Evolutionary conservation across 2,888 invertebrate species (phyloP), one percentile per base, ranked within the genome.

Genomic region (Tipula lateralis): DNA sequence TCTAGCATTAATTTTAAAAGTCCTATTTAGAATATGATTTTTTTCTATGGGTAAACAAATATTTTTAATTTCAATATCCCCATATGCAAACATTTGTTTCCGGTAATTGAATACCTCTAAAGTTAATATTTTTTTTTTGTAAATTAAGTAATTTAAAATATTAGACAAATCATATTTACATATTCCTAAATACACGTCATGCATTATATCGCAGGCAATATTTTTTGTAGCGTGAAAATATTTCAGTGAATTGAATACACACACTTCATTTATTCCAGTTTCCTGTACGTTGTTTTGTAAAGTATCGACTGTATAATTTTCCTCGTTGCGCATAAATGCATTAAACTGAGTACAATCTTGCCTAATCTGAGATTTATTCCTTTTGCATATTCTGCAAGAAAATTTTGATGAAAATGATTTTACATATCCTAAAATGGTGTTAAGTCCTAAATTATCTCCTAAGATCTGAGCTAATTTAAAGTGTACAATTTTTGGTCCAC

Each of bases 291-390:
- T 80, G 29, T 80, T 80, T 80, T 80, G 19, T 29, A 80, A 80
- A 3, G 19, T 80, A 7, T 80, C 80, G 80, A 80, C 29, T 80
- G 19, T 80, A 80, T 80, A 80, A 80, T 80, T 80, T 80, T 19
- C 29, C 80, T 80, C 80, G 5, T 80, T 80, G 19, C 80, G 80
- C 29, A 80, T 24, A 29, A 80, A 80, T 19, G 16, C 80, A 29
- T 80, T 80, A 80, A 80, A 80, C 29, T 80, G 80, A 80, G 19
- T 80, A 29, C 80, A 80, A 80, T 80, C 80, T 80, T 29, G 80
- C 19, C 80, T 19, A 24, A 29, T 80, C 29, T 80, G 80, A 80
- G 80, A 80, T 80, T 80, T 80, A 13, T 50, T 50, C 19, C 50
- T 50, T 50, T 50, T 50, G 2, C 2, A 50, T 16, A 50, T 50